Base-by-base conservation (phyloP, 1,140 invertebrate species). In the Drosophila rhopaloa region DNA sequence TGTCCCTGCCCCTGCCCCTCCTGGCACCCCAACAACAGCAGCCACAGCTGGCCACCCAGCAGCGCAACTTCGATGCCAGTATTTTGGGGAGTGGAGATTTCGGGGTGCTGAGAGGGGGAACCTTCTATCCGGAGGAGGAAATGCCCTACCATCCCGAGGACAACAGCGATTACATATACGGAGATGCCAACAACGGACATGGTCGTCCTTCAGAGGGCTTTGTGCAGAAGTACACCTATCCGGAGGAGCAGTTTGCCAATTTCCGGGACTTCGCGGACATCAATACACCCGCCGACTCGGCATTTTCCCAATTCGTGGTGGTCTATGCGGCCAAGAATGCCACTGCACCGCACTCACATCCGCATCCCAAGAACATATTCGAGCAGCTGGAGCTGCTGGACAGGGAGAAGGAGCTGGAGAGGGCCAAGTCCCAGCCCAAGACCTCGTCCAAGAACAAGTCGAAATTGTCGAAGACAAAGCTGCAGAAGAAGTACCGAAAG, bases 211-310 rank as follows among this genome's bases (percentile, higher is more conserved):
- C 78, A 8, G 90, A 92, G 48, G 88, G 80, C 6, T 92, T 92
- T 27, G 70, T 92, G 11, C 86, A 91, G 53, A 92, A 92, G 63
- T 91, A 94, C 82, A 94, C 95, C 0, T 94, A 94, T 70, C 94
- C 95, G 40, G 95, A 94, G 80, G 94, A 96, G 77, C 96, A 96
- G 82, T 97, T 97, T 80, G 96, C 96, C 4, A 97, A 97, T 83
- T 97, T 97, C 93, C 94, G 96, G 67, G 97, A 97, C 81, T 97
- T 97, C 82, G 97, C 97, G 1, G 97, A 97, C 78, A 97, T 97
- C 29, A 97, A 97, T 43, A 95, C 96, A 7, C 96, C 96, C 10
- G 95, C 96, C 0, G 96, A 96, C 83, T 94, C 96, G 1, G 96
- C 96, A 5, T 97, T 96, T 89, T 97, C 96, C 0, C 95, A 97